A percentile compares a stretch with the other conserved stretches of the same genome.
Evolutionary conservation across 37 sponge, comb jelly and placozoan species (phyloP).

Genomic region (Crambe crambe): DNA sequence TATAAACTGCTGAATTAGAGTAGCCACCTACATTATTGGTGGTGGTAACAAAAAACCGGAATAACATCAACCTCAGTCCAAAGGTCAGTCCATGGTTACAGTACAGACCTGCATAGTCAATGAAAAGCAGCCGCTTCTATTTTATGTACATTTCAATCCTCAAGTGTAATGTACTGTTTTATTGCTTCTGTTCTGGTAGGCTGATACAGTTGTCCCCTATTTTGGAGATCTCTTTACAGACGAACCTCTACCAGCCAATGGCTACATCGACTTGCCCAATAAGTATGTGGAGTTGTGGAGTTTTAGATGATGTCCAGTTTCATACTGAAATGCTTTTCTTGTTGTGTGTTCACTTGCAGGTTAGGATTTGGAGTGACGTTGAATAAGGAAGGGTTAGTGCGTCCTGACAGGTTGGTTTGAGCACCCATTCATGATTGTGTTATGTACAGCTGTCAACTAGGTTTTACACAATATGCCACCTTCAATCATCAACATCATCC

Average conservation of each 20-base stretch:
- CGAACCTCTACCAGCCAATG: constrained; percentile 81
- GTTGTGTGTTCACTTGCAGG: constrained; percentile 21
- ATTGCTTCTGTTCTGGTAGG: constrained; percentile 22
- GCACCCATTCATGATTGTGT: neutral
- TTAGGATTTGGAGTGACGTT: constrained; percentile 91
- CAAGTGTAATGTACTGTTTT: neutral
- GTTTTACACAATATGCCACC: no score
- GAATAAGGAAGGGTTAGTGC: constrained; percentile 41
- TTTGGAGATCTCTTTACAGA: constrained; percentile 84
- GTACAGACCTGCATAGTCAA: no score
- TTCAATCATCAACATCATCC: no score
- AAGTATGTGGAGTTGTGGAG: constrained; percentile 32
- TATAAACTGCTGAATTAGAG: no score
- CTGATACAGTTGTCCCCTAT: constrained; percentile 78
- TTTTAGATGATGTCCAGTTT: neutral
- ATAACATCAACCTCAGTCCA: constrained; percentile 15
- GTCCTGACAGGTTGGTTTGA: constrained; percentile 29
- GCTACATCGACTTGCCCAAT: constrained; percentile 58
- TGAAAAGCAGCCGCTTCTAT: neutral
- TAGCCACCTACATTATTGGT: no score
- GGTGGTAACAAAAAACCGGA: no score
- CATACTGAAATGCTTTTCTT: neutral
- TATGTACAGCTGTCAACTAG: no score
- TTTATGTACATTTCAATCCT: neutral
- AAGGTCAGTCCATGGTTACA: neutral